A percentile compares a stretch with the other conserved stretches of the same genome.
Conservation (phyloP, 2,888 invertebrate genomes). For the Allophyes oxyacanthae region DNA sequence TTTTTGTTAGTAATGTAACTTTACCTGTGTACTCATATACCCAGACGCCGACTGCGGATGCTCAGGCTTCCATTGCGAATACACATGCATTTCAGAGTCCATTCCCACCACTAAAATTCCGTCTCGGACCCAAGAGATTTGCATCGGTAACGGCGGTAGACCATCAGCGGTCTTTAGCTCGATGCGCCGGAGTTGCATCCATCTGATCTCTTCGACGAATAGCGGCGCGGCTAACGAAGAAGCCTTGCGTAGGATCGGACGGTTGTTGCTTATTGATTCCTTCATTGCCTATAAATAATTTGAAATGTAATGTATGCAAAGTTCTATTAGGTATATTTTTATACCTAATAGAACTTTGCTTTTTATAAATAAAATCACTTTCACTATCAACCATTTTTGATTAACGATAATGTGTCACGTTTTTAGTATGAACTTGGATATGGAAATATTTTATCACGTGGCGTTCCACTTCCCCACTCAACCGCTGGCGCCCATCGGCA, state of each 20-base stretch:
- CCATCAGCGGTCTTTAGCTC: slow-evolving; percentile 98
- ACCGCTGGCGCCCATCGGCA: neutral
- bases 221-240: slow-evolving; percentile 97
- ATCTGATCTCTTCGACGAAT: slow-evolving; percentile 97
- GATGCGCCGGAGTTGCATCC: slow-evolving; percentile 98
- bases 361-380: too few species aligned
- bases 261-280: slow-evolving; percentile 94
- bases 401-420: too few species aligned
- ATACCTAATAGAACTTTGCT: too few species aligned
- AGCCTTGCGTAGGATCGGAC: slow-evolving; percentile 96
- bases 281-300: slow-evolving; percentile 91
- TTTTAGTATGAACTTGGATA: too few species aligned
- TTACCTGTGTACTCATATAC: slow-evolving; percentile 71
- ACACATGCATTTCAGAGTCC: slow-evolving; percentile 99
- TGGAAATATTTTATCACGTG: too few species aligned
- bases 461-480: too few species aligned
- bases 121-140: slow-evolving; percentile 99
- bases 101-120: slow-evolving; percentile 99
- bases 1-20: neutral
- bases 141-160: slow-evolving; percentile 98
- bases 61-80: slow-evolving; percentile 98
- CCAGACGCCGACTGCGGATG: slow-evolving; percentile 73
- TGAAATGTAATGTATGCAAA: neutral
- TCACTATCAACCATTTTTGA: too few species aligned
- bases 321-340: neutral